Evolutionary conservation across 1,140 invertebrate species (phyloP).

Genomic region (Stratiolaelaps scimitus): DNA sequence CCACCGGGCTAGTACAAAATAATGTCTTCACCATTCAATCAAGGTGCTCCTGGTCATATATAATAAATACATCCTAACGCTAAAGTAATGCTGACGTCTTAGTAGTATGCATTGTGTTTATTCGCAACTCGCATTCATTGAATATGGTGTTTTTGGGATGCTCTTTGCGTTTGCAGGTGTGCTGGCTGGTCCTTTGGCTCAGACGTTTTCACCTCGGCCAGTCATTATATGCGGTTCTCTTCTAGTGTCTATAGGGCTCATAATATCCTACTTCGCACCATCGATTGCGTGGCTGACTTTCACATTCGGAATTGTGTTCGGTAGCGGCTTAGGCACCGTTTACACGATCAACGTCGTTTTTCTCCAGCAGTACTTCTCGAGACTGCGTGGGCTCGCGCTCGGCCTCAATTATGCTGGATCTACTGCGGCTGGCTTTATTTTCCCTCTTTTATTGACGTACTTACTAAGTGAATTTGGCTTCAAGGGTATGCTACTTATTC

Average conservation of each 20-base stretch:
- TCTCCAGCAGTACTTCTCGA: constrained; percentile 19
- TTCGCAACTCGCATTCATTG: no score
- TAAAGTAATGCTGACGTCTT: no score
- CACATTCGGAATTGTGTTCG: constrained; percentile 12
- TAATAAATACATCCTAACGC: no score
- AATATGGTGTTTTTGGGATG: no score
- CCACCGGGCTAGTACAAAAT: no score
- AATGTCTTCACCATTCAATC: no score
- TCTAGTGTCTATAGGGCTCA: not conserved
- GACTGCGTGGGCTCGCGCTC: not conserved
- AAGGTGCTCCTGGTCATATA: no score
- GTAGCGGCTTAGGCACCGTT: constrained; percentile 7
- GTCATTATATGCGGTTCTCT: not conserved
- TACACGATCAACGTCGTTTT: constrained; percentile 16
- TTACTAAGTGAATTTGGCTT: constrained; percentile 5
- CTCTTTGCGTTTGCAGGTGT: not conserved
- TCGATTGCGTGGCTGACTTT: not conserved
- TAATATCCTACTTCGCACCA: not conserved
- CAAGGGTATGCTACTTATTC: not conserved
- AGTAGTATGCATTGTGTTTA: no score
- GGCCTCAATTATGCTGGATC: constrained; percentile 21
- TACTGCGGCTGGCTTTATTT: constrained; percentile 1
- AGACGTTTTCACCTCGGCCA: not conserved
- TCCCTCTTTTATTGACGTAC: not conserved
- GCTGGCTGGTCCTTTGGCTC: constrained; percentile 4